Evolutionary conservation across 2,797 vertebrate species (phyloP).

Genomic region (Urosaurus nigricauda): DNA sequence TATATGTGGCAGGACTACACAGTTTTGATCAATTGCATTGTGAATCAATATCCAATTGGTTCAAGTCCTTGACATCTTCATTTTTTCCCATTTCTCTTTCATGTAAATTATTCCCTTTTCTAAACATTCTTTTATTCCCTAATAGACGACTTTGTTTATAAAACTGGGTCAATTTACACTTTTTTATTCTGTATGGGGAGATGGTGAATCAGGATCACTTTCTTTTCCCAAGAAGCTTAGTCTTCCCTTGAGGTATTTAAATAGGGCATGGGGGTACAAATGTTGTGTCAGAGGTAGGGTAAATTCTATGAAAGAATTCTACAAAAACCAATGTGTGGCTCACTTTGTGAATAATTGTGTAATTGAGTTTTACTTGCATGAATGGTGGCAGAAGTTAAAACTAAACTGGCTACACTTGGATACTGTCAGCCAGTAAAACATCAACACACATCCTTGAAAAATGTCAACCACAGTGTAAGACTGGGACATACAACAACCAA

Average conservation of each 20-base stretch:
- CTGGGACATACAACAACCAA: background rate
- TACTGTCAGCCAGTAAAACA: slow-evolving; percentile 15
- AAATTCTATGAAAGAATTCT: no score
- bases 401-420: background rate
- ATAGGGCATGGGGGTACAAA: background rate
- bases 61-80: background rate
- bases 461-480: slow-evolving; percentile 19
- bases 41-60: background rate
- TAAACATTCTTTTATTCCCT: background rate
- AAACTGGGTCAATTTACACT: background rate
- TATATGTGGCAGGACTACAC: background rate
- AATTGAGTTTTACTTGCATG: slow-evolving; percentile 12
- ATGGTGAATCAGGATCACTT: background rate
- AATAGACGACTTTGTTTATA: background rate
- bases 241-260: background rate
- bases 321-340: slow-evolving; percentile 25
- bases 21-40: background rate
- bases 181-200: background rate
- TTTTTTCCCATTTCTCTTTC: no score
- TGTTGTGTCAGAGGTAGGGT: background rate
- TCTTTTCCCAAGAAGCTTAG: background rate
- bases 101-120: background rate
- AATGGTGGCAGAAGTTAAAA: slow-evolving; percentile 33
- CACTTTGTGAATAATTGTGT: slow-evolving; percentile 15
- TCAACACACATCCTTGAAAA: background rate